Percentiles rank a stretch among this genome's conserved stretches.
Evolutionary conservation across 2,888 invertebrate species (phyloP).

Genomic region (Eudemis profundana): DNA sequence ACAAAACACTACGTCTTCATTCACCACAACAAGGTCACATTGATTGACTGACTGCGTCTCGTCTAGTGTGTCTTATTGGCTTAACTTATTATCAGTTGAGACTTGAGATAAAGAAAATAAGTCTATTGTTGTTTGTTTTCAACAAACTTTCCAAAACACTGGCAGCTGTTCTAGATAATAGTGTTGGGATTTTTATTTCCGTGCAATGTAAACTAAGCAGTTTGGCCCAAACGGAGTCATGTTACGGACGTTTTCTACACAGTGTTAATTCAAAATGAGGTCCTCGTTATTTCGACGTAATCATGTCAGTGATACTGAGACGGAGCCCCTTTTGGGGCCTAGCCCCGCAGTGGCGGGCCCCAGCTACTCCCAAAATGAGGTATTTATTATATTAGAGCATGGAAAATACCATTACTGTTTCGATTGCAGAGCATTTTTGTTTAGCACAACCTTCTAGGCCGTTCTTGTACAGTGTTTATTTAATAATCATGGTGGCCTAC

Average conservation of each 20-base stretch:
- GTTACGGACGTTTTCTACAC: conserved; percentile 28
- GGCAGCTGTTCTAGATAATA: conserved; percentile 15
- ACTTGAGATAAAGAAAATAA: too few relatives aligned
- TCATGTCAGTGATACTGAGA: conserved; percentile 60
- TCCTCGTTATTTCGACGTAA: conserved; percentile 63
- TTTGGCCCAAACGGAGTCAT: conserved; percentile 6
- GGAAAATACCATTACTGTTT: conserved; percentile 3
- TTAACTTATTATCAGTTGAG: too few relatives aligned
- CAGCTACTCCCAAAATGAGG: conserved; percentile 63
- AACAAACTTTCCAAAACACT: neutral
- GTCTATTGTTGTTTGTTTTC: neutral
- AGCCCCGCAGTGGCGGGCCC: conserved; percentile 56
- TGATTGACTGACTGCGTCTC: conserved; percentile 9
- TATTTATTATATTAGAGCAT: conserved; percentile 44
- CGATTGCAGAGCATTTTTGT: too few relatives aligned
- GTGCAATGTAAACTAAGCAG: conserved; percentile 19
- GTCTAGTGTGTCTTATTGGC: too few relatives aligned
- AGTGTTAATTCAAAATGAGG: conserved; percentile 62
- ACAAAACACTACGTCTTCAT: conserved; percentile 6
- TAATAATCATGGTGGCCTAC: neutral
- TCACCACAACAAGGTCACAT: conserved; percentile 16
- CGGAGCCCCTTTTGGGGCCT: conserved; percentile 68
- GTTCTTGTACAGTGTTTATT: conserved; percentile 18
- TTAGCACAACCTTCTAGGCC: too few relatives aligned
- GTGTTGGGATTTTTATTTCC: conserved; percentile 9